Percentiles rank a stretch among this genome's conserved stretches.
phyloP scores from a whole-genome alignment of 2,113 vertebrate species.

The Heterotilapia buettikoferi region DNA sequence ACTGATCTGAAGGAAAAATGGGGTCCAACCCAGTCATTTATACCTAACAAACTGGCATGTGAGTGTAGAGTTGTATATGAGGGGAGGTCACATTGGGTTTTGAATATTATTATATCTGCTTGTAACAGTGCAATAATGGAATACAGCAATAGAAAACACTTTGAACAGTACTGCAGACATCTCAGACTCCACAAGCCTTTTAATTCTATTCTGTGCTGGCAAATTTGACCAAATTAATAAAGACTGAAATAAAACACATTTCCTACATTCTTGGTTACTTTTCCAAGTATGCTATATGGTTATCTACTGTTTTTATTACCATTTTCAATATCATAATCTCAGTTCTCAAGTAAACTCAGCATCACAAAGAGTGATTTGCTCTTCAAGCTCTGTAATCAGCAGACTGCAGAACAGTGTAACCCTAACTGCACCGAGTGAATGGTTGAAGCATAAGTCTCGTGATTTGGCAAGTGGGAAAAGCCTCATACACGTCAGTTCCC shows the following conservation, averaged over 20 bases:
- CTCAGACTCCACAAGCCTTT: neutral
- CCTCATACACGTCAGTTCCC: neutral
- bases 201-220: neutral
- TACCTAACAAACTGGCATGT: neutral
- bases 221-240: neutral
- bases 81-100: neutral
- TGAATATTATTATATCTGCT: neutral
- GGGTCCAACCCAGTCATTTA: neutral
- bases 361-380: neutral
- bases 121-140: neutral
- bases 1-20: neutral
- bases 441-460: neutral
- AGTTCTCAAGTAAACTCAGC: neutral
- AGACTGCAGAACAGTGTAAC: neutral
- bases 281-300: neutral
- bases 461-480: neutral
- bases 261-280: neutral
- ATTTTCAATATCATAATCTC: neutral
- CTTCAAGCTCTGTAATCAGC: neutral
- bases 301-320: neutral
- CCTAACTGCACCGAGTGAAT: neutral
- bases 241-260: neutral
- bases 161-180: neutral
- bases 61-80: neutral
- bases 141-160: neutral